These are phyloP conservation scores for Calosoma granatense DNA, from an alignment of 1,140 invertebrate genomes.

Conservation along the genomic window DNA sequence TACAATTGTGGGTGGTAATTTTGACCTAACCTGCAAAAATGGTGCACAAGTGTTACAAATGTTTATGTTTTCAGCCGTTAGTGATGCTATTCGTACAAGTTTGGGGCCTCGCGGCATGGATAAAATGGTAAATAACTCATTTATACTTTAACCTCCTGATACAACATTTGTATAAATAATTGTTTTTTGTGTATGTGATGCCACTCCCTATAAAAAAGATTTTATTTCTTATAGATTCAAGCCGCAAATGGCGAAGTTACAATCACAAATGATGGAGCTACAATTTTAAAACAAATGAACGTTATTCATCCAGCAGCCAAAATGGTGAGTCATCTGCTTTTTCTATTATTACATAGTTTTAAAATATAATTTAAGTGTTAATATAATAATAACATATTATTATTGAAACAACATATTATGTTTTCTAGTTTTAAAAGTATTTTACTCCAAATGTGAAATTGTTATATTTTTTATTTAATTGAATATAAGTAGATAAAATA, in stretches of 20 bases:
- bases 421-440: no score
- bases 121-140: slow-evolving; percentile 77
- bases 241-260: slow-evolving; percentile 95
- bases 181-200: not conserved
- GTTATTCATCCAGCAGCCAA: slow-evolving; percentile 98
- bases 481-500: no score
- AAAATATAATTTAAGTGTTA: not conserved
- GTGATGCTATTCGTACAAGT: slow-evolving; percentile 97
- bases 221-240: slow-evolving; percentile 66
- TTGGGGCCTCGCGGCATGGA: slow-evolving; percentile 98
- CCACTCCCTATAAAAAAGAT: slow-evolving; percentile 11
- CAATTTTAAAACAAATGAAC: slow-evolving; percentile 98
- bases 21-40: not conserved
- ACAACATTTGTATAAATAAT: slow-evolving; percentile 2
- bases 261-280: slow-evolving; percentile 99
- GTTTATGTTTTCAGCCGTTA: slow-evolving; percentile 68
- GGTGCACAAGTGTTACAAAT: not conserved
- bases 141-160: slow-evolving; percentile 5
- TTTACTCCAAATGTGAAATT: not conserved
- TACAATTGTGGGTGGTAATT: slow-evolving; percentile 6
- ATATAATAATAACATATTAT: slow-evolving; percentile 3
- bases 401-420: not conserved
- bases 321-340: slow-evolving; percentile 92
- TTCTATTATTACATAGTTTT: slow-evolving; percentile 3
- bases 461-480: not conserved